Base-by-base conservation (phyloP, 2,113 vertebrate genomes). In the Anhinga anhinga region DNA sequence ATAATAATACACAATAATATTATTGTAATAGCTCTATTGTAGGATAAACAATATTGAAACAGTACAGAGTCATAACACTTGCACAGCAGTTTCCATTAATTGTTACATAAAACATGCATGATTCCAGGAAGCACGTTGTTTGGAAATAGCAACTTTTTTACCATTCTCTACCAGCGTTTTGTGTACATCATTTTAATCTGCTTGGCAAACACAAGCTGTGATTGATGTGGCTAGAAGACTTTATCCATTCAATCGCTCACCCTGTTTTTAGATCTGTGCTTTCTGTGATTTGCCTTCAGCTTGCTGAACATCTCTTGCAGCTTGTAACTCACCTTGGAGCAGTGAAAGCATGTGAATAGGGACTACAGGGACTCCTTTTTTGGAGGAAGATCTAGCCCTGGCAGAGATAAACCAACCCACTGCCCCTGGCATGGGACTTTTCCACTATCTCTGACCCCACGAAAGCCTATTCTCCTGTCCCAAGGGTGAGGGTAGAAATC, bases 21-120 rank as follows among this genome's bases (percentile, higher is more conserved):
- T 45, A 62, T 21, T 67, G 7, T 34, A 70, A 25, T 49, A 44
- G 34, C 29, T 15, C 4, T 79, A 29, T 36, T 80, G 26, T 62
- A 27, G 47, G 34, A 38, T 14, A 47, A 91, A 61, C 23, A 7
- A 47, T 70, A 52, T 40, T 73, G 88, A 96, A 95, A 90, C 72
- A 95, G 88, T 73, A 91, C 82, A 17, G 52, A 47, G 79, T 86
- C 42, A 56, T 87, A 95, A 88, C 66, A 59, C 38, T 76, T 81
- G 62, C 44, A 84, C 83, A 95, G 44, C 30, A 61, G 82, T 93
- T 95, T 96, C 91, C 67, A 93, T 93, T 91, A 93, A 93, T 8
- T 74, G 52, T 94, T 90, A n/a, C 78, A 78, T 74, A 89, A 94
- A 96, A 95, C 86, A 93, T 67, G 47, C 49, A 61, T 77, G 90